phyloP scores from a whole-genome alignment of 1,140 invertebrate genomes.

The Drosophila santomea region DNA sequence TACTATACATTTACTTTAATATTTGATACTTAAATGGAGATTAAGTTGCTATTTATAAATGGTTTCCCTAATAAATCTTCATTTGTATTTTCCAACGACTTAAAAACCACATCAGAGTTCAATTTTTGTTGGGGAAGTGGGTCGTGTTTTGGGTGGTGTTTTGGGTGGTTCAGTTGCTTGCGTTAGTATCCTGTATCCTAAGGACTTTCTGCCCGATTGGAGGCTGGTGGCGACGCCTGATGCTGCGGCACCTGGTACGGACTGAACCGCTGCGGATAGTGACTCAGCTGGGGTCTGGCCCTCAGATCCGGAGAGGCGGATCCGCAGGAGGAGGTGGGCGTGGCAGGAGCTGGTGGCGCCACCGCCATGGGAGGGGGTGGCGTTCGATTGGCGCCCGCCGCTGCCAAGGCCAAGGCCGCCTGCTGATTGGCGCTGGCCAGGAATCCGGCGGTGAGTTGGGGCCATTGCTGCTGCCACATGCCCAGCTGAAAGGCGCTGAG shows the following conservation, averaged over 20 bases:
- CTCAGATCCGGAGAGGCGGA: conserved; percentile 81
- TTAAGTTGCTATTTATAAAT: too few relatives aligned
- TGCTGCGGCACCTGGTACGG: conserved; percentile 83
- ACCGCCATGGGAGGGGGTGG: conserved; percentile 53
- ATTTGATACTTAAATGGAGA: neutral
- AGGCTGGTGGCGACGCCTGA: conserved; percentile 65
- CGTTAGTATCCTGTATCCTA: conserved; percentile 26
- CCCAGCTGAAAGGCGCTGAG: conserved; percentile 82
- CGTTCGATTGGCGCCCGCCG: conserved; percentile 68
- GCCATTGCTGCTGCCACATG: conserved; percentile 85
- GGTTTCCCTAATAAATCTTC: neutral
- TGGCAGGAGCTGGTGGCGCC: conserved; percentile 63
- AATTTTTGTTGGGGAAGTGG: conserved; percentile 5
- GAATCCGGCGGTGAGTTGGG: conserved; percentile 81
- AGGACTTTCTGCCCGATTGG: conserved; percentile 62
- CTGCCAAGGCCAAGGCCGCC: conserved; percentile 72
- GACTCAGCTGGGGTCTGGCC: conserved; percentile 56
- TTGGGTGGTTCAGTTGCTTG: conserved; percentile 17
- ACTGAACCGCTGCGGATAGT: conserved; percentile 83
- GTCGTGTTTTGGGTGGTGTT: conserved; percentile 10
- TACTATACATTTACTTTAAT: too few relatives aligned
- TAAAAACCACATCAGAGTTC: neutral
- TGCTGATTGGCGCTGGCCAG: conserved; percentile 82
- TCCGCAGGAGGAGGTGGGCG: conserved; percentile 73
- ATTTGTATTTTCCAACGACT: neutral